phyloP scores from a whole-genome alignment of 1,140 invertebrate genomes.

The Lucilia cuprina region DNA sequence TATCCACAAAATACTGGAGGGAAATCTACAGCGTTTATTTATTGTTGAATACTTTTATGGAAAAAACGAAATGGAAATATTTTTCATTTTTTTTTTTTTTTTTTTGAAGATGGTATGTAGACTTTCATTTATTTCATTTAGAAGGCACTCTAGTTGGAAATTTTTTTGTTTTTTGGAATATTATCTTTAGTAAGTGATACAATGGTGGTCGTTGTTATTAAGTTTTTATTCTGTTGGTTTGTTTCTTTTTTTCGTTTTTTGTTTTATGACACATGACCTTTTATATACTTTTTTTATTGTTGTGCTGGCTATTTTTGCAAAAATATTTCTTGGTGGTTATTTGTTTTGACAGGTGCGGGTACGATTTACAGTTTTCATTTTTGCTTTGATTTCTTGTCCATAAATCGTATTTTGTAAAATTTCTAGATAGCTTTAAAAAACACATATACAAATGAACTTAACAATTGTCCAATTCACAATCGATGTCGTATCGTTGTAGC shows the following conservation, averaged over 20 bases:
- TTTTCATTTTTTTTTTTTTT: too few species aligned
- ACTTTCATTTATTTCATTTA: not conserved
- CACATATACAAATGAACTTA: too few species aligned
- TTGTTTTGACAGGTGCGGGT: conserved; percentile 3
- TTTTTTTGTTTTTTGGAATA: not conserved
- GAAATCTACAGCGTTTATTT: conserved; percentile 1
- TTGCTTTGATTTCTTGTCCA: too few species aligned
- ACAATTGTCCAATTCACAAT: too few species aligned
- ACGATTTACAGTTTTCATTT: not conserved
- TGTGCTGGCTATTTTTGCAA: not conserved
- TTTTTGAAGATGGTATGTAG: not conserved
- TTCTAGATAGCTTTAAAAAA: too few species aligned
- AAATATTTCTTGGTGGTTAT: not conserved
- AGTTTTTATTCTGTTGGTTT: not conserved
- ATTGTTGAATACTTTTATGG: conserved; percentile 21
- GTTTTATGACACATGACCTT: not conserved
- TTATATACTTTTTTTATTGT: not conserved
- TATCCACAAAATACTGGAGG: not conserved
- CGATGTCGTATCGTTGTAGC: too few species aligned
- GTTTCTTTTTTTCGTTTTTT: not conserved
- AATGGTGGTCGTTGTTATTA: not conserved
- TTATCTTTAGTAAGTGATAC: not conserved
- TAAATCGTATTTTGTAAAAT: too few species aligned
- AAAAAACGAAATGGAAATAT: not conserved
- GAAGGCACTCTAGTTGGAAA: not conserved